Base-by-base conservation (phyloP, 23 tunicate genomes). In the Botrylloides violaceus region DNA sequence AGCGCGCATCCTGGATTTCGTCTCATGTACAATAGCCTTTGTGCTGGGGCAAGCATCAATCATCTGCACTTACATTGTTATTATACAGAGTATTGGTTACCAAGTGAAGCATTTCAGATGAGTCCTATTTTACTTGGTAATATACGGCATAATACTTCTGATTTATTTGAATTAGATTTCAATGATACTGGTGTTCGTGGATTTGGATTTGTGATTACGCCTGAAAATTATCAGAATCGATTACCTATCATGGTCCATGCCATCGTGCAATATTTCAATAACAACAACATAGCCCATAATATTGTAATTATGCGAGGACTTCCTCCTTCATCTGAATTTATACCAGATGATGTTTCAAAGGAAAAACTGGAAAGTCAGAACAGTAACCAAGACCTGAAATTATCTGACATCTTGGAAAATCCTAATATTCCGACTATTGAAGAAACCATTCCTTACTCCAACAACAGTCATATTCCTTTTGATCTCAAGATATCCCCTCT, bases 11-110 rank as follows among this genome's bases (percentile, higher is more conserved):
- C 74, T 28, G 74, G 74, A 36, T 68, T 68, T 22, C 65, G 74
- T 29, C n/a, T 68, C 56, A 68, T 68, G 74, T 68, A 68, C 32
- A 68, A 68, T 25, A 68, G 74, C 29, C 37, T 68, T 12, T 43
- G 56, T 68, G 74, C 29, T 22, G 74, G 74, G 21, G 74, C 74
- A 24, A 68, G 74, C 57, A 25, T 68, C 74, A 68, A 68, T 43
- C 74, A 68, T 43, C 58, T 68, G 6, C 74, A 68, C 57, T 28
- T 68, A 0, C 74, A 68, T 68, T 68, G 74, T 26, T 68, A 68
- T 26, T 68, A 68, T 43, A 68, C 74, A 43, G 74, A 68, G 37
- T 68, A 68, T 26, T 68, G 74, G 74, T 30, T 68, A 31, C 36
- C 36, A 25, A 68, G 74, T 22, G 74, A 68, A 37, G 74, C 74